phyloP scores from a whole-genome alignment of 2,888 invertebrate species.

The Therioaphis trifolii region DNA sequence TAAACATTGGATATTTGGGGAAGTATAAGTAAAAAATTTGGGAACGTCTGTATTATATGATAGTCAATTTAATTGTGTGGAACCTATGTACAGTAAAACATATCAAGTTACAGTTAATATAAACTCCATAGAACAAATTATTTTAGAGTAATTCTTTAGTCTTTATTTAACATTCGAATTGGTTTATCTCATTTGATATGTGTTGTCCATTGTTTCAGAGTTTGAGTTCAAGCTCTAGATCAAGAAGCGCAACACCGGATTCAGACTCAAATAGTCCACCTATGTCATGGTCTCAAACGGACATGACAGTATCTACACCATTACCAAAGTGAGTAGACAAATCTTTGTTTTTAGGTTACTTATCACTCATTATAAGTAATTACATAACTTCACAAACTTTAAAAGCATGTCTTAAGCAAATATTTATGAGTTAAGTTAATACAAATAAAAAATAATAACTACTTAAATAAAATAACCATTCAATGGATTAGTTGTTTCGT shows the following conservation, averaged over 20 bases:
- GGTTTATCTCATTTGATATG: neutral
- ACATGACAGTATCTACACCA: constrained; percentile 31
- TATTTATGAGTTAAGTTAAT: neutral
- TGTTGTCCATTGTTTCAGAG: constrained; percentile 71
- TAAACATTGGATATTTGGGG: too few relatives aligned
- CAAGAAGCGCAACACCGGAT: constrained; percentile 89
- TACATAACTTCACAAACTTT: neutral
- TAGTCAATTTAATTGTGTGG: neutral
- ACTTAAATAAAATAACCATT: neutral
- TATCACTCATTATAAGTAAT: constrained; percentile 18
- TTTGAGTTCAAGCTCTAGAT: constrained; percentile 84
- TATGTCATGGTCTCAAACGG: constrained; percentile 67
- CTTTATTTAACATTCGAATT: constrained; percentile 16
- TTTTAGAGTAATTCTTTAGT: constrained; percentile 16
- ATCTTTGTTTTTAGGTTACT: constrained; percentile 31
- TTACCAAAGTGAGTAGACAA: constrained; percentile 52
- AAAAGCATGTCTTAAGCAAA: neutral
- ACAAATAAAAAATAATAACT: neutral
- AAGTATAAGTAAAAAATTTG: too few relatives aligned
- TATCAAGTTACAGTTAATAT: constrained; percentile 7
- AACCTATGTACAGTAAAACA: neutral
- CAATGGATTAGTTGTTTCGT: neutral
- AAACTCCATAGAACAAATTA: constrained; percentile 8
- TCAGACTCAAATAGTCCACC: constrained; percentile 80
- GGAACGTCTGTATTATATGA: too few relatives aligned